Evolutionary conservation across 2,797 vertebrate species (phyloP), one percentile per base, ranked within the genome.

Genomic region (Gallinago solitaria): DNA sequence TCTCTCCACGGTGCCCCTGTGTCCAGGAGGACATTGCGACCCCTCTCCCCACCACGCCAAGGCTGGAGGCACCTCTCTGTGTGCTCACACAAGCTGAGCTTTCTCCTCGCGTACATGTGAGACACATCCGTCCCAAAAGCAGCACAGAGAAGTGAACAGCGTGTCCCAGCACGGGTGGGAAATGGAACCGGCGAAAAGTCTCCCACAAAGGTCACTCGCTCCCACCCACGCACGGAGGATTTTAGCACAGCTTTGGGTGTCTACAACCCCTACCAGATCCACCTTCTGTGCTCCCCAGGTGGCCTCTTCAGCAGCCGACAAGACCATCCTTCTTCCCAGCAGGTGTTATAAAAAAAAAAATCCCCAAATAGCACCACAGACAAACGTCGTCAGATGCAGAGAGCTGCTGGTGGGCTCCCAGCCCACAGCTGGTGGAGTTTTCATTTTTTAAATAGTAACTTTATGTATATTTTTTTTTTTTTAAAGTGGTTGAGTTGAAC

Each of bases 261-360:
- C 90, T 63, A 16, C 24, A 25, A 9, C 7, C 39, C 51, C 48
- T 24, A 8, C 0, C 3, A 67, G 67, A 71, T 18, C n/a, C 25
- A 45, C 37, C 2, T 4, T 6, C n/a, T 7, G 4, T 2, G 0
- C 41, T 43, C 30, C 45, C 28, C 37, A 11, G 5, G 33, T 19
- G 2, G 3, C 9, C 30, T 23, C 51, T 73, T 41, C 0, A 1
- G 33, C 30, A 35, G 11, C 17, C 37, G 23, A 33, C 0, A 0
- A 0, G 1, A 13, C 54, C 45, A 6, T 20, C 28, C 35, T 60
- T 48, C 54, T 27, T 4, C 30, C 48, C 8, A 1, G 32, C 10
- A 61, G 32, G 27, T n/a, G 9, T 8, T 74, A 32, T 9, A 23
- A 12, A 37, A 37, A 41, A 41, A 41, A 41, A 59, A 69, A 61